phyloP scores from a whole-genome alignment of 1,140 invertebrate species.

The Drosophila trapezifrons region DNA sequence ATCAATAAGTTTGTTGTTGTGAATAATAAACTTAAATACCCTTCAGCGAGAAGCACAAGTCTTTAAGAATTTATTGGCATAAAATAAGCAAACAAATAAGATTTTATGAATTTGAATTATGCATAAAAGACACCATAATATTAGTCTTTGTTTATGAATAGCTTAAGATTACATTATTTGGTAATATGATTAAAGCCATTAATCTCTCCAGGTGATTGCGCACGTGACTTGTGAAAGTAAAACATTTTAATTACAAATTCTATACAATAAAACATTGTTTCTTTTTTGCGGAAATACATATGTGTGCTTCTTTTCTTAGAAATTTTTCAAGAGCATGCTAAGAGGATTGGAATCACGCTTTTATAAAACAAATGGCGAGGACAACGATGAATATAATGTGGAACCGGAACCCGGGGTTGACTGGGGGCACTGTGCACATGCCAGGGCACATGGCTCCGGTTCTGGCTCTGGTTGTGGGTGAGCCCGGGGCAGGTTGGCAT shows the following conservation, averaged over 20 bases:
- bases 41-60: not conserved
- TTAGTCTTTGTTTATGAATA: not conserved
- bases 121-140: not conserved
- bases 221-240: not conserved
- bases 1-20: too few relatives aligned
- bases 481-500: conserved; percentile 19
- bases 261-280: not conserved
- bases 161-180: not conserved
- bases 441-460: conserved; percentile 30
- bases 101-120: too few relatives aligned
- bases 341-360: conserved; percentile 33
- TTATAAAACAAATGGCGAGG: conserved; percentile 25
- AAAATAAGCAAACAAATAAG: not conserved
- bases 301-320: not conserved
- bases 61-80: not conserved
- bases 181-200: not conserved
- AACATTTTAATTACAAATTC: conserved; percentile 5
- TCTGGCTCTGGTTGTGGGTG: conserved; percentile 2
- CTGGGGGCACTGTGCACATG: conserved; percentile 29
- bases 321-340: conserved; percentile 5
- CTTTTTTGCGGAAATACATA: not conserved
- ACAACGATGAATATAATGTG: conserved; percentile 6
- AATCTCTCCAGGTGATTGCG: conserved; percentile 2
- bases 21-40: too few relatives aligned
- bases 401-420: conserved; percentile 1